Base-by-base conservation (phyloP, 2,888 invertebrate species). In the Tenthredo notha region DNA sequence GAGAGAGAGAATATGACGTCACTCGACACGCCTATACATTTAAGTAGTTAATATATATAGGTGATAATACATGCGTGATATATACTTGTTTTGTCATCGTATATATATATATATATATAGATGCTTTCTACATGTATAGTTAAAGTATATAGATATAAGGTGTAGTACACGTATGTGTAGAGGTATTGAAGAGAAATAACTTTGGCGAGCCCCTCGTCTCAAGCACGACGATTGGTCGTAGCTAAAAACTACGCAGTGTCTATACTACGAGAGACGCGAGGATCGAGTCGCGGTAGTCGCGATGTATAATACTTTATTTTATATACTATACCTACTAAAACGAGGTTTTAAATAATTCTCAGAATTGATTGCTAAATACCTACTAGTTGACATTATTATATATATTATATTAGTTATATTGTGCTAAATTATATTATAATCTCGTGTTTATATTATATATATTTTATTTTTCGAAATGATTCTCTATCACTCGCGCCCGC, bases 221-320 rank as follows among this genome's bases (percentile, higher is more conserved):
- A 4, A 77, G 47, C 77, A 18, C 50, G 47, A 29, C 29, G 77
- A 77, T 77, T 77, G 77, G 77, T 15, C 29, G 77, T 43, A 77
- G 21, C 29, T 33, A 37, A 77, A 77, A 77, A 77, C 77, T 77
- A 77, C 77, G 77, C 77, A 77, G 77, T 18, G 18, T 25, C 50
- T 61, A 10, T 70, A 74, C n/a, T 40, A 25, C 25, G 21, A 2
- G 21, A 2, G 25, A 37, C n/a, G 25, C 43, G 21, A n/a, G 21
- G 10, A n/a, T 61, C 74, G 43, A 7, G 37, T 1, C 37, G 33
- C 37, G 37, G n/a, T 15, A 18, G 61, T 61, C 61, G 61, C 61
- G 10, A 25, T 37, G n/a, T 37, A 37, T 70, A 7, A 70, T 33
- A 40, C n/a, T 4, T 37, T 5, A 33, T 70, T 70, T 6, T 70